Evolutionary conservation across 2,888 invertebrate genomes (phyloP), one percentile per base, ranked within the genome.

Genomic region (Mycogona germanica): DNA sequence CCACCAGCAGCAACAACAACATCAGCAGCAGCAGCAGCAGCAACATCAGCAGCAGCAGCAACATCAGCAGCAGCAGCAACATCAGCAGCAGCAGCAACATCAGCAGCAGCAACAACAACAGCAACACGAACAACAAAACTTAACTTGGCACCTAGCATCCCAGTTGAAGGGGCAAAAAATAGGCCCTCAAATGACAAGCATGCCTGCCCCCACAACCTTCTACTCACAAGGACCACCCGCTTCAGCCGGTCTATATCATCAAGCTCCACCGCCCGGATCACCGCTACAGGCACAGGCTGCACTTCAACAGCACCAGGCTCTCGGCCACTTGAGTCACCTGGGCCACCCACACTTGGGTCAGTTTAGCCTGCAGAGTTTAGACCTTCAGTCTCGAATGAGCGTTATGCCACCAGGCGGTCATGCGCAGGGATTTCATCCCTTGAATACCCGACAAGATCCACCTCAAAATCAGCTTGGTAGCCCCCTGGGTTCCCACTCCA

Each of bases 151-250:
- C n/a, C n/a, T n/a, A n/a, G n/a, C 72, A 6, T 60, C 64, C 1
- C 57, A 57, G 26, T 38, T 28, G 17, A 55, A 57, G 29, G 37
- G 48, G 12, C 64, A 63, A 49, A 62, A 63, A 6, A 48, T 66
- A 5, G 65, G 67, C 5, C 67, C 68, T 55, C 59, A 64, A 9
- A 59, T 55, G 44, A 71, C n/a, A n/a, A n/a, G n/a, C n/a, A n/a
- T n/a, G 25, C 61, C 58, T 40, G 57, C 76, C 55, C 71, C 85
- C 17, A 84, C 86, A 29, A 84, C 84, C 63, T 74, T 84, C 68
- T 84, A 82, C 69, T 55, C 61, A 62, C 79, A 74, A 64, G 70
- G 77, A 14, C 79, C n/a, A n/a, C n/a, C n/a, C n/a, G n/a, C n/a
- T n/a, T n/a, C n/a, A n/a, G n/a, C n/a, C n/a, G n/a, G n/a, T n/a